These are phyloP conservation scores for Buceros bicornis DNA, from an alignment of 2,797 vertebrate species.

Conservation along the genomic window DNA sequence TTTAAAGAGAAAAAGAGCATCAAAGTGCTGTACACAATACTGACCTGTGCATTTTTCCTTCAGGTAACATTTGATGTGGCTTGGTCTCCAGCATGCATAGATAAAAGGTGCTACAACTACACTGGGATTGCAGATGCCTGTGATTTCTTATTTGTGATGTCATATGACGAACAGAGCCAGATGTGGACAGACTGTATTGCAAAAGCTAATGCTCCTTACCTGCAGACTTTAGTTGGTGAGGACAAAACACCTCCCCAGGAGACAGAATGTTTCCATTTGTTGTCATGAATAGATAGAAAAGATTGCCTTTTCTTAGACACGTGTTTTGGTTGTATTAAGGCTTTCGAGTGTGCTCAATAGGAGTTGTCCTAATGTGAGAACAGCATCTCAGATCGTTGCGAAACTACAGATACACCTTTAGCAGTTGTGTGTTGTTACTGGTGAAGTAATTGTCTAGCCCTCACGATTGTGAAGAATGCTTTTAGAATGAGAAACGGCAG, in stretches of 20 bases:
- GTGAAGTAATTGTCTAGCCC: background rate
- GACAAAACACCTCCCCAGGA: background rate
- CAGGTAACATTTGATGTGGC: conserved; percentile 96
- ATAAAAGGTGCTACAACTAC: conserved; percentile 93
- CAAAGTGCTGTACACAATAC: background rate
- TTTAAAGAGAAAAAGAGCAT: background rate
- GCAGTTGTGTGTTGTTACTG: background rate
- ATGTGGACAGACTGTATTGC: conserved; percentile 90
- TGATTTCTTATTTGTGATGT: conserved; percentile 98
- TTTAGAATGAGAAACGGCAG: background rate
- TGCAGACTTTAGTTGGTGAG: conserved; percentile 89
- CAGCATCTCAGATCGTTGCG: background rate
- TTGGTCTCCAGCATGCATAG: conserved; percentile 92
- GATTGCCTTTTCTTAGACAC: background rate
- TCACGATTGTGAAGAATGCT: fast-evolving
- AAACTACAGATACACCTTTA: background rate
- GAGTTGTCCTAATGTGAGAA: background rate
- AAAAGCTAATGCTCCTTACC: conserved; percentile 91
- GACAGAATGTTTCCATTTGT: background rate
- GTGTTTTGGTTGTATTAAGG: background rate
- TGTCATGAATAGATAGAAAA: background rate
- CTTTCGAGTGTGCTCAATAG: background rate
- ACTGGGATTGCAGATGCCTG: conserved; percentile 88
- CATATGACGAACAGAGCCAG: conserved; percentile 95
- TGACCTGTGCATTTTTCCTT: background rate